Evolutionary conservation across 2,888 invertebrate species (phyloP).

Genomic region (Cheilosia scutellata): DNA sequence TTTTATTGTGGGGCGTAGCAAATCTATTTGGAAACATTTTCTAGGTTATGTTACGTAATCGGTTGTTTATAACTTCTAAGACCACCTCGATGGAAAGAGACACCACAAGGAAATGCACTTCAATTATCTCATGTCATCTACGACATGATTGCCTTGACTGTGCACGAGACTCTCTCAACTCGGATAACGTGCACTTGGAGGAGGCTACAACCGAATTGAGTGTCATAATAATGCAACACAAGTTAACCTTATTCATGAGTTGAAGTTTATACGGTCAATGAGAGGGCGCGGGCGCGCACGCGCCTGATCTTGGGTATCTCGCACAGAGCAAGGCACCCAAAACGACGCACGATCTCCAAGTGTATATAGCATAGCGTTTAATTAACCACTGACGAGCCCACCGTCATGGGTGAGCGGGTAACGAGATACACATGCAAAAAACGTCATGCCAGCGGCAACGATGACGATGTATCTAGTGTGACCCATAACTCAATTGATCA

Average conservation of each 20-base stretch:
- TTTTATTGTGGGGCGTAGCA: constrained; percentile 12
- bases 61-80: neutral
- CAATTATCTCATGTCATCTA: constrained; percentile 4
- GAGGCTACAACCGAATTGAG: constrained; percentile 50
- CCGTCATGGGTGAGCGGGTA: neutral
- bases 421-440: neutral
- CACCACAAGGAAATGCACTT: constrained; percentile 53
- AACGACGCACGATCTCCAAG: constrained; percentile 23
- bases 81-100: neutral
- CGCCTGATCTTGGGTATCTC: constrained; percentile 48
- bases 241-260: constrained; percentile 68
- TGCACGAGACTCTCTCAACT: constrained; percentile 34
- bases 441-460: constrained; percentile 4
- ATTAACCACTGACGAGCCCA: constrained; percentile 29
- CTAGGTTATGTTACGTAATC: constrained; percentile 18
- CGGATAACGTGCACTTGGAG: constrained; percentile 12
- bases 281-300: constrained; percentile 50
- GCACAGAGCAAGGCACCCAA: constrained; percentile 29
- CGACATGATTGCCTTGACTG: constrained; percentile 45
- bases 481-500: constrained; percentile 72
- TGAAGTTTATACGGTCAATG: constrained; percentile 51
- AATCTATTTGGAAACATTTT: constrained; percentile 17
- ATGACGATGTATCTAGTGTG: constrained; percentile 34
- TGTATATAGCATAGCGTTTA: constrained; percentile 18
- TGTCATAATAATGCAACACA: constrained; percentile 63